These are phyloP conservation scores for Zele albiditarsus DNA, from an alignment of 2,888 invertebrate species.

Conservation along the genomic window DNA sequence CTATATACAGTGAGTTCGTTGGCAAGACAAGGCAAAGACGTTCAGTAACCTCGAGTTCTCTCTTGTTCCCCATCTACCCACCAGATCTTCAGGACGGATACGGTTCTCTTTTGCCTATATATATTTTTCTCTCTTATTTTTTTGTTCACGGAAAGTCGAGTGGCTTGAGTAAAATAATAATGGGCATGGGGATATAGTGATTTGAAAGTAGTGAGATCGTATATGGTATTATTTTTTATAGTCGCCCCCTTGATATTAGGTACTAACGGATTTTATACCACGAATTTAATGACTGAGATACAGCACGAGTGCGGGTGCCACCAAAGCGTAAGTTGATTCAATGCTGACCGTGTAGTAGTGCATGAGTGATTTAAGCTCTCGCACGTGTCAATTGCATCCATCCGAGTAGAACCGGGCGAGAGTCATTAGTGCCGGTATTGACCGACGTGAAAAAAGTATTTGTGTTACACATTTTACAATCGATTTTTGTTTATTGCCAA, in stretches of 20 bases:
- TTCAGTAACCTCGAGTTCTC: not conserved
- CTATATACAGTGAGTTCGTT: not conserved
- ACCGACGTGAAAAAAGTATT: not conserved
- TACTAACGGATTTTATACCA: not conserved
- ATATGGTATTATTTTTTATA: not conserved
- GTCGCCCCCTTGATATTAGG: not conserved
- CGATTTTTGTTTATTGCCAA: not conserved
- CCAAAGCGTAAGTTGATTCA: constrained; percentile 44
- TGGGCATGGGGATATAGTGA: not conserved
- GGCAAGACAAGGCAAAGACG: not conserved
- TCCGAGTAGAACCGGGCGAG: constrained; percentile 36
- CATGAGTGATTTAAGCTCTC: constrained; percentile 51
- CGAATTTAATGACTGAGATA: constrained; percentile 50
- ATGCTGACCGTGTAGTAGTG: constrained; percentile 47
- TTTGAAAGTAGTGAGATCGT: not conserved
- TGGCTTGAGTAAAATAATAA: not conserved
- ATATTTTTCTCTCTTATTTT: not conserved
- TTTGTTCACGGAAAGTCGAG: not conserved
- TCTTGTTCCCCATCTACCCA: not conserved
- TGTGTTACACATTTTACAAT: not conserved
- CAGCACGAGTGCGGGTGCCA: constrained; percentile 42
- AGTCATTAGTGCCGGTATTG: constrained; percentile 32
- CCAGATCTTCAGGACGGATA: not conserved
- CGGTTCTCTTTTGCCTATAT: not conserved
- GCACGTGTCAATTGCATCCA: constrained; percentile 35